Percentiles rank a stretch among this genome's conserved stretches.
Evolutionary conservation across 2,888 invertebrate genomes (phyloP).

Genomic region (Pediacus dermestoides): DNA sequence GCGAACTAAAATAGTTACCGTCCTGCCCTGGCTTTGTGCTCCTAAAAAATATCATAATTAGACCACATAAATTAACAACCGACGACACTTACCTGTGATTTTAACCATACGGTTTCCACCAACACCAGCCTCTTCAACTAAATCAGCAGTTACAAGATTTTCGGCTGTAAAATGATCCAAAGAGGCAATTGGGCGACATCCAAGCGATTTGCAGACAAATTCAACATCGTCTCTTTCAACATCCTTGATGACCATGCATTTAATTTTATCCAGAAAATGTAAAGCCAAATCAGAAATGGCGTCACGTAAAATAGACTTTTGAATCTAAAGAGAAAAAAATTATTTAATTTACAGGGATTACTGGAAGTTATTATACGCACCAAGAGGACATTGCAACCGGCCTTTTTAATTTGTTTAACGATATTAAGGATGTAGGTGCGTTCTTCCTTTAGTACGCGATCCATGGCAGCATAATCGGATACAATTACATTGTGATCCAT

Average conservation of each 20-base stretch:
- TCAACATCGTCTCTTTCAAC: slow-evolving; percentile 98
- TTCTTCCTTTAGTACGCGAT: slow-evolving; percentile 95
- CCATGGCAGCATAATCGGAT: slow-evolving; percentile 99
- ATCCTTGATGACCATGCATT: slow-evolving; percentile 97
- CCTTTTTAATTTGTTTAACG: slow-evolving; percentile 97
- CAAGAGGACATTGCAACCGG: slow-evolving; percentile 95
- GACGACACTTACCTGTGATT: slow-evolving; percentile 41
- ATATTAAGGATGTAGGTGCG: slow-evolving; percentile 96
- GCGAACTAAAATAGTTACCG: slow-evolving; percentile 88
- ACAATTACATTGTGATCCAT: slow-evolving; percentile 96
- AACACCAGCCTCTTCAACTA: slow-evolving; percentile 90
- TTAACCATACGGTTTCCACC: slow-evolving; percentile 89
- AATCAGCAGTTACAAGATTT: slow-evolving; percentile 84
- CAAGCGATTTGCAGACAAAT: slow-evolving; percentile 92
- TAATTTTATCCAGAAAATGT: slow-evolving; percentile 98
- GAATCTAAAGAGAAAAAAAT: slow-evolving; percentile 42
- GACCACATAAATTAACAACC: too few species aligned
- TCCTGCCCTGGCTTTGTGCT: slow-evolving; percentile 78
- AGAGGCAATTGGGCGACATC: slow-evolving; percentile 96
- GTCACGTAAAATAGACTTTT: slow-evolving; percentile 81
- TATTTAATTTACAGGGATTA: slow-evolving; percentile 5
- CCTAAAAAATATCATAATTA: slow-evolving; percentile 41
- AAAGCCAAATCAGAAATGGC: slow-evolving; percentile 95
- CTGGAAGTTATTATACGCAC: slow-evolving; percentile 52
- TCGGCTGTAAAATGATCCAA: slow-evolving; percentile 95